Conservation (phyloP, 2,113 vertebrate genomes). For the Myotis yumanensis region DNA sequence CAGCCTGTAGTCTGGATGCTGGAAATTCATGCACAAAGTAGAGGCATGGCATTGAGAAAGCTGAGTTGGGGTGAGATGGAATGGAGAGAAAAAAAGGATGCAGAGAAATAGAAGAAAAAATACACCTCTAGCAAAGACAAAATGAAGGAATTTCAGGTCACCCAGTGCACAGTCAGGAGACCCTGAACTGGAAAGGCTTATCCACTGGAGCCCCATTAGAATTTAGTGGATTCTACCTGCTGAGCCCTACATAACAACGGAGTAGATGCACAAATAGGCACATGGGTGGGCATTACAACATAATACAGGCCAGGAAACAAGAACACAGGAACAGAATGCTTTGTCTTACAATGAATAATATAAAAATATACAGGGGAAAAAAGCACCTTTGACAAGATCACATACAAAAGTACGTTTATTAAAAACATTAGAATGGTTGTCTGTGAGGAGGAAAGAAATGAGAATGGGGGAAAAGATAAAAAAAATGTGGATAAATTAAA, state of each 20-base stretch:
- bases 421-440: background rate
- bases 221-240: background rate
- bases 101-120: background rate
- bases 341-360: background rate
- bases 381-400: background rate
- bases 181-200: background rate
- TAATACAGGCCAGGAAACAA: background rate
- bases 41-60: background rate
- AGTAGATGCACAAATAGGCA: background rate
- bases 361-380: background rate
- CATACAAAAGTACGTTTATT: background rate
- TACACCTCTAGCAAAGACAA: background rate
- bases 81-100: background rate
- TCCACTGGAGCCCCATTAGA: background rate
- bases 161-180: fast-evolving
- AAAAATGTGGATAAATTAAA: background rate
- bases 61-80: background rate
- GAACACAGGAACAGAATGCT: background rate
- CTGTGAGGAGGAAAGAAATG: background rate
- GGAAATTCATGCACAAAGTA: background rate
- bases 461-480: background rate
- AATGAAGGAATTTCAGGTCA: background rate
- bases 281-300: background rate
- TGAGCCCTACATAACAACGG: background rate
- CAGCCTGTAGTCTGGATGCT: background rate